Conservation (phyloP, 2,113 vertebrate genomes). For the Cyrtonyx montezumae region DNA sequence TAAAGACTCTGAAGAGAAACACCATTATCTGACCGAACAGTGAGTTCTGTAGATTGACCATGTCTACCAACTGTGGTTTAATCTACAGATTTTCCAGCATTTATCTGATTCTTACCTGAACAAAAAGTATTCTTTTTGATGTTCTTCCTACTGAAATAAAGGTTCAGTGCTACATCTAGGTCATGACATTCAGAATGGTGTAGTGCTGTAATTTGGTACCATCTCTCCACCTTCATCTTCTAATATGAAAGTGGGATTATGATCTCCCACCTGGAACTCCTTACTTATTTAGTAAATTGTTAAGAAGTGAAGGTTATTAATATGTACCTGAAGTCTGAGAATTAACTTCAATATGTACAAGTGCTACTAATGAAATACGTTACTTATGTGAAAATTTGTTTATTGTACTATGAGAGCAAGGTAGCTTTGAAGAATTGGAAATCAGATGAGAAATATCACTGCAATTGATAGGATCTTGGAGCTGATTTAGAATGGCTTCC, state of each 20-base stretch:
- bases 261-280: background rate
- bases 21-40: background rate
- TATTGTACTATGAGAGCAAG: background rate
- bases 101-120: conserved; percentile 10
- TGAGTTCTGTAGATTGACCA: background rate
- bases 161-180: background rate
- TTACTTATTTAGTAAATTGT: background rate
- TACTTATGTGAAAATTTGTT: background rate
- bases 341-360: background rate
- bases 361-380: background rate
- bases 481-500: background rate
- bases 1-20: background rate
- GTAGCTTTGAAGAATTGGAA: background rate
- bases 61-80: background rate
- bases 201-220: background rate
- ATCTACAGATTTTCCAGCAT: background rate
- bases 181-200: background rate
- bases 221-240: background rate
- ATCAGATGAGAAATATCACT: background rate
- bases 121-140: background rate
- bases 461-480: background rate
- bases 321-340: background rate
- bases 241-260: background rate
- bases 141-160: conserved; percentile 14
- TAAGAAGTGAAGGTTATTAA: background rate